Evolutionary conservation across 2,888 invertebrate genomes (phyloP).

Genomic region (Sphaeridia pumilis): DNA sequence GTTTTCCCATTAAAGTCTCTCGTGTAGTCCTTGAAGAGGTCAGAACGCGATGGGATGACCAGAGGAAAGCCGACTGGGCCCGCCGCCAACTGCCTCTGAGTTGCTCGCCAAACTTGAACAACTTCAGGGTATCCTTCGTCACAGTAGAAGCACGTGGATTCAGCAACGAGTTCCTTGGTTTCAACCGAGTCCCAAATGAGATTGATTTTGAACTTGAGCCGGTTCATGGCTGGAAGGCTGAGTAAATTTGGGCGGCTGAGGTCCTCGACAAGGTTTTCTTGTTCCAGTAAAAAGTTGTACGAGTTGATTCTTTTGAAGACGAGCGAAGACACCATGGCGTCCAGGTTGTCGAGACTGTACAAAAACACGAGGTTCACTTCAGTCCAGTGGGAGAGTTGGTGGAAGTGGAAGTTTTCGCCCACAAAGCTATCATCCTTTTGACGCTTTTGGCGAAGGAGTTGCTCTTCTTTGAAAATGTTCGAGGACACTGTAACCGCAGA

Average conservation of each 20-base stretch:
- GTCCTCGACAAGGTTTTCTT: neutral
- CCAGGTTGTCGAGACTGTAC: neutral
- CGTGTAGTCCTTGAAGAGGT: slow-evolving; percentile 13
- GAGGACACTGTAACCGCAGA: neutral
- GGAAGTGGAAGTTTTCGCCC: slow-evolving; percentile 3
- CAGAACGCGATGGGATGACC: neutral
- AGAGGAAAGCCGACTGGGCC: too few species aligned
- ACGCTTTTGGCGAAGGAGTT: neutral
- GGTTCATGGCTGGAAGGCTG: neutral
- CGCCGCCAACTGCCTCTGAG: neutral
- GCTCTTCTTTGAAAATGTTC: neutral
- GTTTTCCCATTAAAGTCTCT: slow-evolving; percentile 11
- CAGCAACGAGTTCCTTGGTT: neutral
- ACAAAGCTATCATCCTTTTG: neutral
- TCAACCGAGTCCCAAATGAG: neutral
- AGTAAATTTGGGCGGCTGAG: too few species aligned
- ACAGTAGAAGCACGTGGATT: slow-evolving; percentile 14
- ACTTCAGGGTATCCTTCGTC: slow-evolving; percentile 5
- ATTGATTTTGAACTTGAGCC: slow-evolving; percentile 8
- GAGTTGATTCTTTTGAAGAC: slow-evolving; percentile 4
- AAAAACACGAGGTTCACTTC: slow-evolving; percentile 9
- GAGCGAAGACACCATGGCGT: neutral
- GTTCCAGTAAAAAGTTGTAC: slow-evolving; percentile 6
- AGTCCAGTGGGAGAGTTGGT: slow-evolving; percentile 1
- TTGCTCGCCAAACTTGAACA: neutral